Base-by-base conservation (phyloP, 2,797 vertebrate genomes). In the Sardinella longiceps region DNA sequence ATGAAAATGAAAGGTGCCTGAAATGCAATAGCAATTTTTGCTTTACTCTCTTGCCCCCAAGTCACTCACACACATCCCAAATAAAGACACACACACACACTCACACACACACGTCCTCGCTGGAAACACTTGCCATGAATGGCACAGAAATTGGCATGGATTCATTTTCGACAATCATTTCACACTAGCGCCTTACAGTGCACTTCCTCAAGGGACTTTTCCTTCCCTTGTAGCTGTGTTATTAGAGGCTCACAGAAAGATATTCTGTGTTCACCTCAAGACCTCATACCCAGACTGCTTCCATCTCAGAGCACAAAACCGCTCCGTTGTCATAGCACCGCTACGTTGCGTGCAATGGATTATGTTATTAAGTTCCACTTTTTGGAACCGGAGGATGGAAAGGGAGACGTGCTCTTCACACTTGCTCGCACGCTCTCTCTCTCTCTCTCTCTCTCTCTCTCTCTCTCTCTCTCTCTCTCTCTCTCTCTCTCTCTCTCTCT, bases 1-100 rank as follows among this genome's bases (percentile, higher is more conserved):
- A 93, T 93, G 91, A 91, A 94, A 94, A 94, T 90, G 87, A 88
- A 90, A 84, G 63, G 82, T 60, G 63, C 53, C 88, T 85, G 83
- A 84, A 87, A 81, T 83, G 86, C 87, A 82, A 90, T 91, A 92
- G 89, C 91, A 89, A 91, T 86, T 88, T 90, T 90, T 90, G 90
- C 91, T 23, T 77, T 18, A 43, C 56, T 25, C 56, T n/a, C 56
- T 58, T 58, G 53, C 89, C 88, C 87, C 82, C 84, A 33, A 1
- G 14, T 39, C 18, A 39, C 66, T 39, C 6, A 43, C 20, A 37
- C 37, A 74, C 33, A 74, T 30, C 60, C 30, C 60, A 33, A 25
- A 66, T 28, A 33, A 25, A 66, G 25, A 14, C 28, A 37, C 63
- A 37, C 63, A 70, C 63, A 70, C 58, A 60, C 23, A 60, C 23